Percentiles rank a stretch among this genome's conserved stretches.
Evolutionary conservation across 2,113 vertebrate genomes (phyloP).

Genomic region (Mus pahari): DNA sequence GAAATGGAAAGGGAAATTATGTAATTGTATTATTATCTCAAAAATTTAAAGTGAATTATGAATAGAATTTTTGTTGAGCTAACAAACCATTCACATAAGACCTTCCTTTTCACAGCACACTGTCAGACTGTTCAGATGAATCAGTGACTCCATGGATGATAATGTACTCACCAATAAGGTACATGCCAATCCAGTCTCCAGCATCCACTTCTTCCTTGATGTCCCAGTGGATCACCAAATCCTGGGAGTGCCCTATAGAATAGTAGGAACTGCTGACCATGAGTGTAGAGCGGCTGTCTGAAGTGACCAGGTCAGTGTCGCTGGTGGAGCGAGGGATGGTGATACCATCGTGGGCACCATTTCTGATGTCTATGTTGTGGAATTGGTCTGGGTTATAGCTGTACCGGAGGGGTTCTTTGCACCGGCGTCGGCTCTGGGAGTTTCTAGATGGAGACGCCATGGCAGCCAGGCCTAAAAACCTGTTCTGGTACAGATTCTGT

Average conservation of each 20-base stretch:
- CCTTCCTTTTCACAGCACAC: accelerated
- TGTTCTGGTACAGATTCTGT: constrained; percentile 99
- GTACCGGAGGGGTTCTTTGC: constrained; percentile 93
- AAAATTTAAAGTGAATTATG: not conserved
- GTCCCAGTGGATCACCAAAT: constrained; percentile 97
- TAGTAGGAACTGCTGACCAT: constrained; percentile 95
- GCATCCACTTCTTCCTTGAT: constrained; percentile 99
- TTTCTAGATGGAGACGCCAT: constrained; percentile 97
- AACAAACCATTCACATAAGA: not conserved
- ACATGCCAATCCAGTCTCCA: constrained; percentile 99
- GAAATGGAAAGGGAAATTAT: not conserved
- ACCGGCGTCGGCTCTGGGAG: constrained; percentile 93
- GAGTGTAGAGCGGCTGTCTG: constrained; percentile 95
- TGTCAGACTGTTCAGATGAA: not conserved
- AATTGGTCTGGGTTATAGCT: constrained; percentile 93
- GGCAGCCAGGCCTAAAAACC: constrained; percentile 96
- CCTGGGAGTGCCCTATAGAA: constrained; percentile 93
- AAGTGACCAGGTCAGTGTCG: constrained; percentile 96
- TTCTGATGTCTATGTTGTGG: constrained; percentile 90
- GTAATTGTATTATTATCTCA: not conserved
- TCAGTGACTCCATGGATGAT: not conserved
- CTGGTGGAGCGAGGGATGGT: constrained; percentile 95
- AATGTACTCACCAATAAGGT: constrained; percentile 92
- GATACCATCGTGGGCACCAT: constrained; percentile 84
- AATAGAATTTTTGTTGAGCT: not conserved